Evolutionary conservation across 2,113 vertebrate genomes (phyloP).

Genomic region (Coturnix japonica): DNA sequence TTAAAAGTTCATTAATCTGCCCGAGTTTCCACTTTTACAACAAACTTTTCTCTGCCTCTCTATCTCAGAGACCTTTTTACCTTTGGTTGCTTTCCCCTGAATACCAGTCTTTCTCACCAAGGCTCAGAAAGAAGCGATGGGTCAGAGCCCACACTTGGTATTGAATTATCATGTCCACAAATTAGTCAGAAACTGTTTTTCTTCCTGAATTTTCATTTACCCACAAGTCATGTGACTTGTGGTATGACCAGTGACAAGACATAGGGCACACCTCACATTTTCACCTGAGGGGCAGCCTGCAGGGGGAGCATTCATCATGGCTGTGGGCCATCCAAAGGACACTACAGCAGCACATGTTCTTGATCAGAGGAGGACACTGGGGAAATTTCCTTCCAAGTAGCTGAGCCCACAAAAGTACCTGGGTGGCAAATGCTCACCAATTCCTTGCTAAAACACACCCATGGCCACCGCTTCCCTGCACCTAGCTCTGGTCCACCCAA

Average conservation of each 20-base stretch:
- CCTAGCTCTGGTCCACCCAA: not conserved
- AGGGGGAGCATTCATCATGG: rapidly evolving
- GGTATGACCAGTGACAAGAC: not conserved
- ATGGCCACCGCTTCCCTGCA: not conserved
- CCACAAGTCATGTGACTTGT: too few species aligned
- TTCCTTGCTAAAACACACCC: not conserved
- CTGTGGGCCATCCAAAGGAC: not conserved
- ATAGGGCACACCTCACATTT: not conserved
- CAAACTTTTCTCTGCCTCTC: not conserved
- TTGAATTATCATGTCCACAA: not conserved
- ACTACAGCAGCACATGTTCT: not conserved
- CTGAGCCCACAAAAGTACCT: rapidly evolving
- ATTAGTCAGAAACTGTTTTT: not conserved
- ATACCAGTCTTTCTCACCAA: not conserved
- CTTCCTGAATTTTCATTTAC: not conserved
- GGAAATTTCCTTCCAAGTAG: not conserved
- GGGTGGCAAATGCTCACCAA: not conserved
- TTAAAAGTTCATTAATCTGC: not conserved
- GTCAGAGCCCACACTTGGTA: not conserved
- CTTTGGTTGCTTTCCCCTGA: not conserved
- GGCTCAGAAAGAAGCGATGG: not conserved
- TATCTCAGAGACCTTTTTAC: not conserved
- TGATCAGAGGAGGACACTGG: rapidly evolving
- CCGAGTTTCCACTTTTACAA: not conserved
- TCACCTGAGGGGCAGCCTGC: not conserved